Percentiles rank a stretch among this genome's conserved stretches.
Evolutionary conservation across 2,888 invertebrate species (phyloP).

Genomic region (Mesodorylaimus sp.): DNA sequence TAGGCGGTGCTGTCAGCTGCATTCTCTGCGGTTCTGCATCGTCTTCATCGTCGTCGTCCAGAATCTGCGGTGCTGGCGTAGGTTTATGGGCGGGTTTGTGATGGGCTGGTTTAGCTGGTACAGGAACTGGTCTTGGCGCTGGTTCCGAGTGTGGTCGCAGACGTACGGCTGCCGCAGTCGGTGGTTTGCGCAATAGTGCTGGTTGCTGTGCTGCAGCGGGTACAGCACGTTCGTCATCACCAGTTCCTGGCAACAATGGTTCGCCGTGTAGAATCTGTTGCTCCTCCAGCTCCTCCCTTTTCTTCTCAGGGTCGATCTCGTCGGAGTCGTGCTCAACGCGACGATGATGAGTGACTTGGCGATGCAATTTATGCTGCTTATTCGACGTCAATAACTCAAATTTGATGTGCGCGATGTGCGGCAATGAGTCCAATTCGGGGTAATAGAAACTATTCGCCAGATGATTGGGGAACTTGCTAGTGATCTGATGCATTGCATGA

Average conservation of each 20-base stretch:
- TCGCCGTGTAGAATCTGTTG: constrained; percentile 3
- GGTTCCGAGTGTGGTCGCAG: too few species aligned
- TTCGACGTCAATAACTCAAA: constrained; percentile 17
- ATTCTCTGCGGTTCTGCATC: too few species aligned
- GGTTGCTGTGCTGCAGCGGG: background rate
- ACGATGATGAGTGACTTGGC: background rate
- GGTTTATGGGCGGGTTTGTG: too few species aligned
- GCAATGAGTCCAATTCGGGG: constrained; percentile 63
- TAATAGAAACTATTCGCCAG: constrained; percentile 86
- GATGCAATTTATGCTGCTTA: background rate
- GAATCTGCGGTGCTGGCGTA: too few species aligned
- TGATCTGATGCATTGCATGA: constrained; percentile 68
- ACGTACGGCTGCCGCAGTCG: too few species aligned
- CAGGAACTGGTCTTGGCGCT: too few species aligned
- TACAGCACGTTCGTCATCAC: background rate
- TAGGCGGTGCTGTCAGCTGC: too few species aligned
- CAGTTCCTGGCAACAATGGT: constrained; percentile 15
- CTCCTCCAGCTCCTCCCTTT: constrained; percentile 5
- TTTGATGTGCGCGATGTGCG: constrained; percentile 63
- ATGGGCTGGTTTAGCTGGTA: too few species aligned
- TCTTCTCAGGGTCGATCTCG: background rate
- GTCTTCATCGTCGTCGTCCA: too few species aligned
- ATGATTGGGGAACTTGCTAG: constrained; percentile 67
- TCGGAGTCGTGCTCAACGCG: background rate
- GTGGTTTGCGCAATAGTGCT: too few species aligned